Conservation (phyloP, 2,888 invertebrate genomes). For the Macrophya alboannulata region DNA sequence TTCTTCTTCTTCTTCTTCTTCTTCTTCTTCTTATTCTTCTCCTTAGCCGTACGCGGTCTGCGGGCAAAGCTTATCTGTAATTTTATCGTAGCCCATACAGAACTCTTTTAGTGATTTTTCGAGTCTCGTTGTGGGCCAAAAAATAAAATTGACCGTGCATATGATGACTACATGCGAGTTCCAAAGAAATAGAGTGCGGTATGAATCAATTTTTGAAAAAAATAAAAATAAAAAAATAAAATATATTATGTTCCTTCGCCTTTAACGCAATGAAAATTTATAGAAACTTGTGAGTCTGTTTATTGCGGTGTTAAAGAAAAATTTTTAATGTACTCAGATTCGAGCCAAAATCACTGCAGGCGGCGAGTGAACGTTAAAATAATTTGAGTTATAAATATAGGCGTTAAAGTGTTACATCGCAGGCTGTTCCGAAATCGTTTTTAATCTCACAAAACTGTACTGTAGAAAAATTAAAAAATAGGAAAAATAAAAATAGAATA, state of each 20-base stretch:
- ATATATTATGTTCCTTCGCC: neutral
- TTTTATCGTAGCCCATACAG: neutral
- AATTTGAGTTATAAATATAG: conserved; percentile 54
- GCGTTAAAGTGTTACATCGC: conserved; percentile 34
- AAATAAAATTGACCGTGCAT: neutral
- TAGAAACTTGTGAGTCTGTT: neutral
- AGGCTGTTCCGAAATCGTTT: conserved; percentile 10
- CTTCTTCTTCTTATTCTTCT: conserved; percentile 4
- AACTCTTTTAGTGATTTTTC: neutral
- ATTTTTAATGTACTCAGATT: conserved; percentile 16
- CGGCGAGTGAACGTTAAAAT: conserved; percentile 45
- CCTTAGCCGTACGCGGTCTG: neutral
- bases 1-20: conserved; percentile 9
- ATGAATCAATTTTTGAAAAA: neutral
- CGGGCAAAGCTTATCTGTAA: neutral
- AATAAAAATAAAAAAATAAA: neutral
- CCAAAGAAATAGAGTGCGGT: neutral
- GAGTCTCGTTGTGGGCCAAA: neutral
- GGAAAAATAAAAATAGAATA: neutral
- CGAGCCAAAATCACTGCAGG: conserved; percentile 20
- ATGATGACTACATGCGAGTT: neutral
- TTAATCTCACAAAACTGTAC: neutral
- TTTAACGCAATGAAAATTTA: neutral
- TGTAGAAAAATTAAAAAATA: neutral
- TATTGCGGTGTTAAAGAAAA: conserved; percentile 21